Conservation (phyloP, 2,797 vertebrate species). For the Novumbra hubbsi region DNA sequence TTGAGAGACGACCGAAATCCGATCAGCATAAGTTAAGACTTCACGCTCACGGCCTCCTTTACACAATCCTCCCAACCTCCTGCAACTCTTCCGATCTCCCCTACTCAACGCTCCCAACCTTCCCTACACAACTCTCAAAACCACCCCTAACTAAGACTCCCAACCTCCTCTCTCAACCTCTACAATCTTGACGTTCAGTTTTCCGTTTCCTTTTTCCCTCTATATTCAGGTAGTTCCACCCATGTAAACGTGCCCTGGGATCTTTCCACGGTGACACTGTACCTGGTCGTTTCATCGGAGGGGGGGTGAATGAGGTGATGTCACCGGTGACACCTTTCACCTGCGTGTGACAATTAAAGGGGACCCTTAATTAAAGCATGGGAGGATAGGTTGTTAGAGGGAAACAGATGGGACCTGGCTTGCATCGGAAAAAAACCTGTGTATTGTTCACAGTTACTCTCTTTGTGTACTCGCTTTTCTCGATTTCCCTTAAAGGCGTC, state of each 20-base stretch:
- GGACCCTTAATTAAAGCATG: conserved; percentile 68
- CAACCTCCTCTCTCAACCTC: conserved; percentile 17
- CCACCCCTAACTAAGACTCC: too few species aligned
- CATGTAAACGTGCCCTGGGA: not conserved
- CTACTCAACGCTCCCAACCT: conserved; percentile 29
- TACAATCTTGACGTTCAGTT: conserved; percentile 44
- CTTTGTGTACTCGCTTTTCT: conserved; percentile 38
- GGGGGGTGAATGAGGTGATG: conserved; percentile 23
- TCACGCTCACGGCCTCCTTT: conserved; percentile 22
- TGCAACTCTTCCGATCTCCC: not conserved
- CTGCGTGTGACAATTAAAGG: conserved; percentile 39
- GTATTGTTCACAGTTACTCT: conserved; percentile 54
- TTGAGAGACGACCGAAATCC: conserved; percentile 32
- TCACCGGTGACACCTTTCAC: conserved; percentile 19
- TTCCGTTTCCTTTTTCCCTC: not conserved
- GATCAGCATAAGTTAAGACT: conserved; percentile 37
- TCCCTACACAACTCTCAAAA: not conserved
- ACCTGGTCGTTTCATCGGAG: not conserved
- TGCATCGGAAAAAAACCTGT: conserved; percentile 46
- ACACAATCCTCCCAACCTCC: not conserved
- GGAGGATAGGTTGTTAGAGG: conserved; percentile 69
- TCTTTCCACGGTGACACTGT: not conserved
- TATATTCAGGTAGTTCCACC: not conserved
- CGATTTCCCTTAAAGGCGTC: conserved; percentile 24
- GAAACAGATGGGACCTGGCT: conserved; percentile 70